phyloP scores from a whole-genome alignment of 2,888 invertebrate genomes.

The Acronicta psi region DNA sequence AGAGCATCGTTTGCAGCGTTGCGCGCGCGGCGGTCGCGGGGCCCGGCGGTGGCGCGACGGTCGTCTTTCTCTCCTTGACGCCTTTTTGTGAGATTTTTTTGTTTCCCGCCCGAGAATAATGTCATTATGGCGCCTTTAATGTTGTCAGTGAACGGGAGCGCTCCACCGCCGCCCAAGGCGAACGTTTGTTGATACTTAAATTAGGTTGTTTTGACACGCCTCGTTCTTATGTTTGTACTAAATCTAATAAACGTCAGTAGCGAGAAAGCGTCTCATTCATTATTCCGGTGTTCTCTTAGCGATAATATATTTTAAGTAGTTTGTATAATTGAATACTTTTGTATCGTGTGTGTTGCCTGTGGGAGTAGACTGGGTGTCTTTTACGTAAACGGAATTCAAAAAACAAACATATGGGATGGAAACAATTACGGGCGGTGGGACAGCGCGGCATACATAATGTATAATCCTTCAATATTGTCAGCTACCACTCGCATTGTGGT shows the following conservation, averaged over 20 bases:
- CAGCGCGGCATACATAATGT: conserved; percentile 75
- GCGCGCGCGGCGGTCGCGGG: conserved; percentile 51
- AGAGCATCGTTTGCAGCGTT: conserved; percentile 70
- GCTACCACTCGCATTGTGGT: conserved; percentile 80
- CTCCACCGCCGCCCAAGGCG: conserved; percentile 84
- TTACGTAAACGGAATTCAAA: conserved; percentile 62
- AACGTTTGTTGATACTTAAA: conserved; percentile 89
- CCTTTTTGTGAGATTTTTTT: conserved; percentile 84
- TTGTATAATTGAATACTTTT: conserved; percentile 59
- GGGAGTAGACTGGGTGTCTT: conserved; percentile 43
- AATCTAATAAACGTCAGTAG: conserved; percentile 87
- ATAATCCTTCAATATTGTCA: conserved; percentile 81
- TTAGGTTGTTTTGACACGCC: conserved; percentile 89
- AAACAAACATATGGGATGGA: conserved; percentile 66
- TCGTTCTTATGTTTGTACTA: conserved; percentile 88
- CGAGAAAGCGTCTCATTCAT: conserved; percentile 79
- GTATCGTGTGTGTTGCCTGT: conserved; percentile 48
- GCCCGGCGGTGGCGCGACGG: conserved; percentile 65
- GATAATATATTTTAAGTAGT: conserved; percentile 68
- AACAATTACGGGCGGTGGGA: conserved; percentile 73
- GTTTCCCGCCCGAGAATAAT: conserved; percentile 87
- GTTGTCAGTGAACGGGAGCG: conserved; percentile 85
- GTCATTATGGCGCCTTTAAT: conserved; percentile 89
- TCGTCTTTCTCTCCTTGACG: conserved; percentile 81
- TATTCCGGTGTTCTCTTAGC: conserved; percentile 68